Base-by-base conservation (phyloP, 1,140 invertebrate genomes). In the Leptopilina boulardi region DNA sequence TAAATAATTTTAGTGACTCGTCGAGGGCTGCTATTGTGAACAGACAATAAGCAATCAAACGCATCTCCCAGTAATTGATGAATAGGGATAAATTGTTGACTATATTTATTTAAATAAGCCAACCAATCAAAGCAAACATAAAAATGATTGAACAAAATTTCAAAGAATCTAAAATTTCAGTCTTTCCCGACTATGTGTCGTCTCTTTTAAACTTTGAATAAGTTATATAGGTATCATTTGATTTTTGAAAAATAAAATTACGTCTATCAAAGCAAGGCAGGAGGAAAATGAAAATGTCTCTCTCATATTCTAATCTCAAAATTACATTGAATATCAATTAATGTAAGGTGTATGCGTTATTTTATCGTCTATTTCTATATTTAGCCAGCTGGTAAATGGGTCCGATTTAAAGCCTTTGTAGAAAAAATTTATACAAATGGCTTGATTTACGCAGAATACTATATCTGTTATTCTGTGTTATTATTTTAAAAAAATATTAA, bases 1-100 rank as follows among this genome's bases (percentile, higher is more conserved):
- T n/a, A 1, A 47, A 51, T 51, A 18, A 51, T 51, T 71, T 51
- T 80, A 87, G 78, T 84, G 80, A 88, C 84, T 88, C 85, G 85
- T 85, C 81, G 86, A 87, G 84, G 82, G 87, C 90, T 90, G 89
- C 89, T 90, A 88, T 90, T 89, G 89, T 90, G 89, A 90, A 89
- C 87, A 88, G 90, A 90, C 90, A 90, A 91, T 91, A 90, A 91
- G 88, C 89, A 89, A 91, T 84, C 85, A 88, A 83, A 74, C 81
- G 80, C 78, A 84, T 85, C 82, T 84, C 82, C 81, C 82, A 79
- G 78, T 75, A 82, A 80, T 82, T 73, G 70, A 56, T 80, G 54
- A 79, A 80, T 80, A 71, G 76, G 59, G n/a, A n/a, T n/a, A 66
- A 30, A 47, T 78, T 42, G 56, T 70, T 74, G n/a, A n/a, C n/a